A percentile compares a stretch with the other conserved stretches of the same genome.
These are phyloP conservation scores for Dryococelus australis DNA, from an alignment of 2,888 invertebrate species.

Conservation along the genomic window DNA sequence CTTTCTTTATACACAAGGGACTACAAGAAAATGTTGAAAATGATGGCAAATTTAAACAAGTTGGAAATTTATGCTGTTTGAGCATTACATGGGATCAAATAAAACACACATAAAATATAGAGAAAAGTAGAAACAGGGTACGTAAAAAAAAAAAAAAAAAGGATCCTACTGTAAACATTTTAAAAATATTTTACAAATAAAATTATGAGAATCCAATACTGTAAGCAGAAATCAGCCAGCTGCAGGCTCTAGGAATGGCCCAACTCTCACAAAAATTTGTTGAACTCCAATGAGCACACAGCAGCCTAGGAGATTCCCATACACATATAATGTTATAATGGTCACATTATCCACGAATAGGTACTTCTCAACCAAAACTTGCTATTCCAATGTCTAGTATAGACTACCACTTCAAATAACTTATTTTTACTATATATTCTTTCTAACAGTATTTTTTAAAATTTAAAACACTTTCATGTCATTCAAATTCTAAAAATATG, in stretches of 20 bases:
- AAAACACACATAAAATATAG: too few species aligned
- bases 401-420: slow-evolving; percentile 8
- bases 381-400: background rate
- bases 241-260: background rate
- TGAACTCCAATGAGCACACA: background rate
- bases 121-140: too few species aligned
- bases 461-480: background rate
- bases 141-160: too few species aligned
- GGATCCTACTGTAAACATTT: too few species aligned
- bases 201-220: too few species aligned
- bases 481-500: background rate
- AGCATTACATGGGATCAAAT: too few species aligned
- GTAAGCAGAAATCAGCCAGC: background rate
- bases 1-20: too few species aligned
- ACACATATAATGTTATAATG: background rate
- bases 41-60: too few species aligned
- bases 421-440: background rate
- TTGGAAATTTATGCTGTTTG: too few species aligned
- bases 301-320: background rate
- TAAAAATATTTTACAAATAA: too few species aligned
- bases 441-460: background rate
- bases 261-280: background rate
- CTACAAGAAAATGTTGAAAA: too few species aligned
- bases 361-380: background rate
- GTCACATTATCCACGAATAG: background rate